Conservation (phyloP, 53 echinoderm and acorn worm genomes). For the Actinopyga echinites region DNA sequence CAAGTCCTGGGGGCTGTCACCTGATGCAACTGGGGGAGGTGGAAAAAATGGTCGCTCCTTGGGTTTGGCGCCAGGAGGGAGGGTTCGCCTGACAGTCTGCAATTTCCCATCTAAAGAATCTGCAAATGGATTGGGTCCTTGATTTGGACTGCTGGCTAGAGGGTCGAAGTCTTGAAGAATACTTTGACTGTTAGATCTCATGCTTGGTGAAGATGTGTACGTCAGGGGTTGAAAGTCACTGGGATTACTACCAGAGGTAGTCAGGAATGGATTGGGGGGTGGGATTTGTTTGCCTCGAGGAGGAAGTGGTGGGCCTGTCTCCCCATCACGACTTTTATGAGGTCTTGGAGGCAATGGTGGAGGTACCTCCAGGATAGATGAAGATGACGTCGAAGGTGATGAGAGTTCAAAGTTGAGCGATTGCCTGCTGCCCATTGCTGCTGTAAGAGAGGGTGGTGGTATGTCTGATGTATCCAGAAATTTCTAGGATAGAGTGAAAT, state of each 20-base stretch:
- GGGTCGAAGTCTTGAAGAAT: slow-evolving; percentile 90
- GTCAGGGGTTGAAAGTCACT: background rate
- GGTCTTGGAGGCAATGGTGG: slow-evolving; percentile 37
- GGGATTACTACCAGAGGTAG: background rate
- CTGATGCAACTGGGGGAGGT: background rate
- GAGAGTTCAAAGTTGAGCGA: background rate
- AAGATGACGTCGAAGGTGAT: background rate
- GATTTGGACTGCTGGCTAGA: slow-evolving; percentile 41
- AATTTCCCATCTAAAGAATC: slow-evolving; percentile 60
- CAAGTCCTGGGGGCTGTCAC: background rate
- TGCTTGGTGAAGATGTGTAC: slow-evolving; percentile 5
- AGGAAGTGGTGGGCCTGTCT: background rate
- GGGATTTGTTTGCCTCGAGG: background rate
- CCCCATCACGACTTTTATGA: slow-evolving; percentile 10
- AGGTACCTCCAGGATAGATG: slow-evolving; percentile 34
- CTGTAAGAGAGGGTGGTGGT: background rate
- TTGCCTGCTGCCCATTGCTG: background rate
- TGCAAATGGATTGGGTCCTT: slow-evolving; percentile 49
- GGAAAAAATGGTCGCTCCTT: slow-evolving; percentile 52
- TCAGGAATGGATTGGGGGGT: background rate
- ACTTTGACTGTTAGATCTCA: slow-evolving; percentile 39
- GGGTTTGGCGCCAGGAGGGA: slow-evolving; percentile 85
- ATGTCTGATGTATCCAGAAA: background rate
- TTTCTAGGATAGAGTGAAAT: too few species aligned
- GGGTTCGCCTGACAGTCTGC: slow-evolving; percentile 40